Conservation (phyloP, 2,797 vertebrate genomes). For the Lutjanus argentimaculatus region DNA sequence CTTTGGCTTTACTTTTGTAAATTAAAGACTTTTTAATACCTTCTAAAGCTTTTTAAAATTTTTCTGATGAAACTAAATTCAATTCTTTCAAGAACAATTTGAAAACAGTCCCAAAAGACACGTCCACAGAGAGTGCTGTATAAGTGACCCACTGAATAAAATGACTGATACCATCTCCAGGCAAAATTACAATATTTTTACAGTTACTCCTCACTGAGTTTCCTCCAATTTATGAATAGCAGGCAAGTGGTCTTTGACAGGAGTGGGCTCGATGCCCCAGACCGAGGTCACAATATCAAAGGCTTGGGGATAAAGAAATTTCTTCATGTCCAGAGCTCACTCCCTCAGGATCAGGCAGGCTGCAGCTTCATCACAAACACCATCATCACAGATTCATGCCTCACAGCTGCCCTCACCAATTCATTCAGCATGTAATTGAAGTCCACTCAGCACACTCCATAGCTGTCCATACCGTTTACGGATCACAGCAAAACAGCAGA, state of each 20-base stretch:
- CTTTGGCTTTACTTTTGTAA: not conserved
- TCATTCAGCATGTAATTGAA: conserved; percentile 70
- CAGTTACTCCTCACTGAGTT: conserved; percentile 37
- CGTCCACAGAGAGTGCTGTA: not conserved
- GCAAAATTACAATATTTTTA: conserved; percentile 34
- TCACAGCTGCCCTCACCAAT: conserved; percentile 44
- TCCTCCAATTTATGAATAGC: conserved; percentile 17
- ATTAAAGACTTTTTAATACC: not conserved
- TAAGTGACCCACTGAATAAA: conserved; percentile 22
- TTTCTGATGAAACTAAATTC: not conserved
- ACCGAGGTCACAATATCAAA: conserved; percentile 58
- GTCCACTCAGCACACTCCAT: conserved; percentile 54
- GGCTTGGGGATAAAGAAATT: conserved; percentile 59
- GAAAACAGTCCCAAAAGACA: conserved; percentile 11
- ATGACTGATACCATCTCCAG: conserved; percentile 40
- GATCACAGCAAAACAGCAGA: conserved; percentile 50
- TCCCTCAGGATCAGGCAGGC: conserved; percentile 50
- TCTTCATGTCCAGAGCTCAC: conserved; percentile 31
- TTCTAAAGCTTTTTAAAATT: not conserved
- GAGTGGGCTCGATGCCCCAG: conserved; percentile 30
- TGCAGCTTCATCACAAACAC: conserved; percentile 63
- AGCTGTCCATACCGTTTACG: conserved; percentile 69
- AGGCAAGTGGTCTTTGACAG: conserved; percentile 36
- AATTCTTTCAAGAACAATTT: conserved; percentile 11
- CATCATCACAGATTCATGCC: conserved; percentile 55